Base-by-base conservation (phyloP, 2,113 vertebrate species). In the Chunga burmeisteri region DNA sequence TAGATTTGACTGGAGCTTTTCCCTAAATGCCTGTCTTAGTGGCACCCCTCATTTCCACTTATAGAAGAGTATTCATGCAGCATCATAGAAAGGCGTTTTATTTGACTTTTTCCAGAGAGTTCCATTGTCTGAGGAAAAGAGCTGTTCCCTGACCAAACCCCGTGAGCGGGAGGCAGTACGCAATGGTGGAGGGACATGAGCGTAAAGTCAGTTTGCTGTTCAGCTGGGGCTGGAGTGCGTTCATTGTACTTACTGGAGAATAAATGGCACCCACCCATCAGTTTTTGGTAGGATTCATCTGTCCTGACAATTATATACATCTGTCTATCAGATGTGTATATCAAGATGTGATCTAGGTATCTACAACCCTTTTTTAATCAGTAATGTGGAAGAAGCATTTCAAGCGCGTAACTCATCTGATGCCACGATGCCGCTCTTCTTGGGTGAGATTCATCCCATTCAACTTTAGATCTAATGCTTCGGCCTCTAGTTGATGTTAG, bases 21-120 rank as follows among this genome's bases (percentile, higher is more conserved):
- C 87, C 92, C 79, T 93, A 38, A 68, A 86, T 53, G 80, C 83
- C 91, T 94, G 81, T 95, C 95, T 80, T 84, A 92, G 86, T 95
- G 93, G 94, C 78, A 93, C 91, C 83, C 81, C 84, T 86, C 70
- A n/a, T 87, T 96, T 81, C 81, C 74, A 84, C 30, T 87, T 95
- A 95, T 94, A 96, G 94, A 96, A 91, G 86, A 87, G 77, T 86
- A 95, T 94, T 97, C 81, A 96, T 93, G 66, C 89, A 92, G 70
- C 73, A 74, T 94, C 86, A 66, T 7, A 92, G 93, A 96, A 94
- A 62, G 89, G 85, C 40, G 70, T n/a, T 93, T 95, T 95, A 88
- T 94, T 92, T 93, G 14, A 46, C 70, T 82, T 85, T 86, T 62
- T 90, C 79, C 50, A 73, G 94, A 80, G 82, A 70, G 84, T 94